Evolutionary conservation across 37 sponge, comb jelly and placozoan genomes (phyloP), one percentile per base, ranked within the genome.

Genomic region (Halisarca cf. caerulea): DNA sequence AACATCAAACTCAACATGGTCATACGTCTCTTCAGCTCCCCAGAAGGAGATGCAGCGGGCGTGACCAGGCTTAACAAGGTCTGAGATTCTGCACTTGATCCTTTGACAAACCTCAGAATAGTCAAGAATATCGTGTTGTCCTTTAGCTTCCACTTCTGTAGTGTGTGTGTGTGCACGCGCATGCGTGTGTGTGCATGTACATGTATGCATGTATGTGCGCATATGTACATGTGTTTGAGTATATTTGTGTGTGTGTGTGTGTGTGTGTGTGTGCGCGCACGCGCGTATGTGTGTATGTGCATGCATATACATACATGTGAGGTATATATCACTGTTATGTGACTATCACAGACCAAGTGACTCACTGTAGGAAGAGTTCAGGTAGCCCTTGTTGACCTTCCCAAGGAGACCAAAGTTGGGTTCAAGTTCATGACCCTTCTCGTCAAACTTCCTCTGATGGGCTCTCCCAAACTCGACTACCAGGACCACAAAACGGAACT

Each of bases 341-440:
- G n/a, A n/a, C n/a, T n/a, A n/a, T n/a, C n/a, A n/a, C n/a, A n/a
- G n/a, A n/a, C n/a, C n/a, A n/a, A n/a, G n/a, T n/a, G n/a, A 84
- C 91, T 84, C 55, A 91, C 91, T 90, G 71, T 93, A 93, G 4
- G 94, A 84, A 23, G 94, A 93, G 35, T 90, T 92, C 28, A 93
- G 85, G 61, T 90, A 93, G 23, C 94, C 94, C 0, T 83, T 90
- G 47, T 86, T 86, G 24, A 90, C 85, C 5, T 86, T 83, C 0
- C 80, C 80, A 2, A 69, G 81, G 39, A 78, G 80, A n/a, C 94
- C 94, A 84, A 93, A 90, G 80, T 93, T 90, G 11, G 94, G 88
- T 54, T 93, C 94, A 40, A 93, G 54, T 61, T 93, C 94, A 6
- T 90, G 47, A 28, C 91, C 88, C 2, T 73, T 78, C 11, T 43